These are phyloP conservation scores for Limnephilus lunatus DNA, from an alignment of 2,888 invertebrate species.

Conservation along the genomic window DNA sequence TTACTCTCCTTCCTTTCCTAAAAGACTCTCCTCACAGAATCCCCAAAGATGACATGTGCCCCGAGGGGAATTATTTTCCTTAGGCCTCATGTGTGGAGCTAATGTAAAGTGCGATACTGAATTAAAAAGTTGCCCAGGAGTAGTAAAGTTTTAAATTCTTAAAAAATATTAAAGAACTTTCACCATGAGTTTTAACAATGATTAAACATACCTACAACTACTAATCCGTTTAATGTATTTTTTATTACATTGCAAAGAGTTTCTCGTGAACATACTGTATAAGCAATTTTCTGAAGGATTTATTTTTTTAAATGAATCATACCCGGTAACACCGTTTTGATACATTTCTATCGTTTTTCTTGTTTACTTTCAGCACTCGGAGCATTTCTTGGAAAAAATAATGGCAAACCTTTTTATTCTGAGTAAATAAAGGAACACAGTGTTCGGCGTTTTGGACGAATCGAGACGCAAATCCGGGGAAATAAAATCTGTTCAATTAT, in stretches of 20 bases:
- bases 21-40: no score
- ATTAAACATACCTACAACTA: no score
- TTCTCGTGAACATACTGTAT: neutral
- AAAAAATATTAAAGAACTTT: no score
- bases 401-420: conserved; percentile 8
- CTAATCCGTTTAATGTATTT: neutral
- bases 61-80: no score
- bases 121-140: no score
- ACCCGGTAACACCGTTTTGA: neutral
- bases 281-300: neutral
- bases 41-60: no score
- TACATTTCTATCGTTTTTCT: neutral
- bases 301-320: neutral
- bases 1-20: no score
- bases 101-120: no score
- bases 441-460: neutral
- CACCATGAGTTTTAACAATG: no score
- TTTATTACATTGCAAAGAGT: neutral
- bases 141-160: no score
- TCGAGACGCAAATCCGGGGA: neutral
- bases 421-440: conserved; percentile 11
- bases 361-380: neutral
- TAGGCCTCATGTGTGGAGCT: no score
- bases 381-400: neutral
- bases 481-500: conserved; percentile 29